Evolutionary conservation across 2,797 vertebrate species (phyloP).

Genomic region (Xenopus petersii): DNA sequence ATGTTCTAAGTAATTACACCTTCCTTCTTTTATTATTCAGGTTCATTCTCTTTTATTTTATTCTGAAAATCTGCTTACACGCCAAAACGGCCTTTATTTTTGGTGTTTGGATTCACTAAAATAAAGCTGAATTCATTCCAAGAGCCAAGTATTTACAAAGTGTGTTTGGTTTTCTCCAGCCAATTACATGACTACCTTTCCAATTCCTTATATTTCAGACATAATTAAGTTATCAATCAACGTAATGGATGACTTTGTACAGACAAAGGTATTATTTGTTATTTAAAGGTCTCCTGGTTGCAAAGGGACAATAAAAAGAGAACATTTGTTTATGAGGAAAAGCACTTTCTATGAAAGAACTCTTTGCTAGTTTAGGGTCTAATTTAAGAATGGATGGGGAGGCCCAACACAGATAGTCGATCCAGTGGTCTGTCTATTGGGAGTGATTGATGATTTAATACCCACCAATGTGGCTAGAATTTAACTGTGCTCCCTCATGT

Average conservation of each 20-base stretch:
- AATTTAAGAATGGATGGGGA: no score
- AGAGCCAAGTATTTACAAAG: constrained; percentile 32
- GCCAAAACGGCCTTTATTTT: constrained; percentile 24
- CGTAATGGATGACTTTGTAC: constrained; percentile 18
- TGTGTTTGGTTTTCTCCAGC: constrained; percentile 27
- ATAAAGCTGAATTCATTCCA: constrained; percentile 16
- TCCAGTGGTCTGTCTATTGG: no score
- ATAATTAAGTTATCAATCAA: constrained; percentile 37
- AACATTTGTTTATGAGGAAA: not conserved
- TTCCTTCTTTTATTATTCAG: constrained; percentile 26
- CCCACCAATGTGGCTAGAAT: no score
- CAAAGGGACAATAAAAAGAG: no score
- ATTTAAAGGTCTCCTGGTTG: not conserved
- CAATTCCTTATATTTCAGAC: constrained; percentile 15
- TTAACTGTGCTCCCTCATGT: no score
- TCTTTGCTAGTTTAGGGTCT: no score
- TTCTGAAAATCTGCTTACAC: constrained; percentile 2
- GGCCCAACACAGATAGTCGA: no score
- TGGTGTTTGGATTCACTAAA: constrained; percentile 28
- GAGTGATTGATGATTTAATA: no score
- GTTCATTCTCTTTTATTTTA: not conserved
- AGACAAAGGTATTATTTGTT: not conserved
- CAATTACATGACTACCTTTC: constrained; percentile 12
- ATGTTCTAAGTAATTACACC: constrained; percentile 29
- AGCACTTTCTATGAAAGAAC: not conserved